These are phyloP conservation scores for Drosophila kambysellisi DNA, from an alignment of 2,888 invertebrate genomes.

Conservation along the genomic window DNA sequence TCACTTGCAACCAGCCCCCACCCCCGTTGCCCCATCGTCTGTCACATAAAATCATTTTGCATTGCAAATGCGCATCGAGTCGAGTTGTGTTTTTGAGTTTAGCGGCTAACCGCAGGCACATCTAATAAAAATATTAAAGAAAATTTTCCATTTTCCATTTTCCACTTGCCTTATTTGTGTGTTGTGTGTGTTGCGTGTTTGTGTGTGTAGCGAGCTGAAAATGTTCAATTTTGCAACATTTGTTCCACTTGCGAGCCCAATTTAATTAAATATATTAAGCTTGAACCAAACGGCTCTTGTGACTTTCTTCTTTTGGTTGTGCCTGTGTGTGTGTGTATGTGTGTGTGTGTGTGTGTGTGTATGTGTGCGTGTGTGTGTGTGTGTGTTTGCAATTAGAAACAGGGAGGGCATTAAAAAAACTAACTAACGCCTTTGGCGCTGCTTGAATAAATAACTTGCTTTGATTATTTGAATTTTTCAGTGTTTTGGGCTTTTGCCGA, in stretches of 20 bases:
- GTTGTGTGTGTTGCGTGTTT: constrained; percentile 13
- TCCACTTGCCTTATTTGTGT: constrained; percentile 2
- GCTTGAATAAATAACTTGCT: constrained; percentile 32
- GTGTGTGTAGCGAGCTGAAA: constrained; percentile 13
- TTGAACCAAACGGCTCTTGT: constrained; percentile 23
- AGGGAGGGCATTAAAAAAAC: constrained; percentile 17
- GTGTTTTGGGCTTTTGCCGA: not conserved
- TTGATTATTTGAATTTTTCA: constrained; percentile 54
- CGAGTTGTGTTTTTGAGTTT: constrained; percentile 21
- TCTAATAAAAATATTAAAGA: constrained; percentile 71
- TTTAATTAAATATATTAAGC: constrained; percentile 48
- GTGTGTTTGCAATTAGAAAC: constrained; percentile 29
- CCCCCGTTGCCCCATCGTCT: constrained; percentile 10
- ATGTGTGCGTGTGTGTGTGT: not conserved
- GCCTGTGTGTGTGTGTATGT: not conserved
- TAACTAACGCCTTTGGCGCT: constrained; percentile 19
- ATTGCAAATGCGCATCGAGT: constrained; percentile 58
- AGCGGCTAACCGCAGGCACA: constrained; percentile 65
- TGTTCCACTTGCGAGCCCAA: constrained; percentile 44
- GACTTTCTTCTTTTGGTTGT: constrained; percentile 21
- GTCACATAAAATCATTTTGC: constrained; percentile 72
- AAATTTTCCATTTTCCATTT: constrained; percentile 48
- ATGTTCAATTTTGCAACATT: constrained; percentile 36
- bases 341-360: not conserved
- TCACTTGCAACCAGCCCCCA: not conserved